Percentiles rank a stretch among this genome's conserved stretches.
Evolutionary conservation across 1,140 invertebrate species (phyloP).

Genomic region (Vanessa tameamea): DNA sequence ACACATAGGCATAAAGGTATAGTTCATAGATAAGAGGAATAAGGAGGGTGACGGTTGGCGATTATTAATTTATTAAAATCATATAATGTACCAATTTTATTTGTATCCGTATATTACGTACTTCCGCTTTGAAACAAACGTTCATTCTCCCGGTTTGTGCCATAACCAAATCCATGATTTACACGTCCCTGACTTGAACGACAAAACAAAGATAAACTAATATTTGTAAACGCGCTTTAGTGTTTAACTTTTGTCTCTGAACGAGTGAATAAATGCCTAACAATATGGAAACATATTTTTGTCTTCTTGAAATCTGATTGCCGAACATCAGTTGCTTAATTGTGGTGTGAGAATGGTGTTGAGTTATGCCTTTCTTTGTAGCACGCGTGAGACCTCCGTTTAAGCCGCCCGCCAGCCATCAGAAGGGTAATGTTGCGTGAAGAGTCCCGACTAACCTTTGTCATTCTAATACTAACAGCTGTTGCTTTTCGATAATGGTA

Average conservation of each 20-base stretch:
- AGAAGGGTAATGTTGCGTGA: conserved; percentile 74
- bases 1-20: conserved; percentile 72
- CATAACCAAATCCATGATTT: conserved; percentile 14
- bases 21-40: conserved; percentile 16
- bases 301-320: conserved; percentile 6
- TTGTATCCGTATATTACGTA: not conserved
- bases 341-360: conserved; percentile 68
- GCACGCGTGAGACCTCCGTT: conserved; percentile 65
- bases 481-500: conserved; percentile 62
- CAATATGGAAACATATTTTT: conserved; percentile 24
- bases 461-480: conserved; percentile 62
- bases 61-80: not conserved
- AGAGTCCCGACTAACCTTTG: conserved; percentile 54
- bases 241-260: conserved; percentile 38
- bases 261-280: conserved; percentile 31
- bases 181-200: conserved; percentile 11
- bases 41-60: conserved; percentile 11
- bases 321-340: conserved; percentile 34
- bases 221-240: conserved; percentile 25
- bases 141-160: conserved; percentile 9
- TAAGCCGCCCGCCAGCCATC: conserved; percentile 72
- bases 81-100: not conserved
- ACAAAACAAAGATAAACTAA: conserved; percentile 4
- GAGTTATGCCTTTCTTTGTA: conserved; percentile 74
- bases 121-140: not conserved